phyloP scores from a whole-genome alignment of 1,140 invertebrate species.

The Danaus plexippus region DNA sequence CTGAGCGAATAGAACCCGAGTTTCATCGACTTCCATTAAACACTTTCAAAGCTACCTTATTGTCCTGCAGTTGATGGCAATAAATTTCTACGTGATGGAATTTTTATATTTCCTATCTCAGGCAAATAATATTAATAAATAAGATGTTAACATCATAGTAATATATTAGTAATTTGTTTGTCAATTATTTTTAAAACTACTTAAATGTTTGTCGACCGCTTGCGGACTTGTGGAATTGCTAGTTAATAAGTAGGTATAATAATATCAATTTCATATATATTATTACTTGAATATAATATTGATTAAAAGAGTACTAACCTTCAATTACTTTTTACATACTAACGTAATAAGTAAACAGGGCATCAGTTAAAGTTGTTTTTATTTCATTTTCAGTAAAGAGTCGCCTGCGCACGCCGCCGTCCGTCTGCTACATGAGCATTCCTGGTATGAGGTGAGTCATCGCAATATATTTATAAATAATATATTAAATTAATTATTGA shows the following conservation, averaged over 20 bases:
- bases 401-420: conserved; percentile 42
- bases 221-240: no score
- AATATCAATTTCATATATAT: no score
- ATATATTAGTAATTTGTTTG: no score
- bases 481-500: conserved; percentile 17
- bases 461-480: conserved; percentile 44
- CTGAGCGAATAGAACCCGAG: conserved; percentile 20
- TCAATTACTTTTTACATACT: conserved; percentile 6
- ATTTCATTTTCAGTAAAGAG: conserved; percentile 51
- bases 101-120: conserved; percentile 65
- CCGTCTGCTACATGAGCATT: conserved; percentile 52
- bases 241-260: no score
- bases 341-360: conserved; percentile 24
- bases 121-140: no score
- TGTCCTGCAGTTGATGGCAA: conserved; percentile 57
- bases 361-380: conserved; percentile 30
- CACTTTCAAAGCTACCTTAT: conserved; percentile 52
- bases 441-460: conserved; percentile 66
- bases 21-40: conserved; percentile 32
- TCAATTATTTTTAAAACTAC: no score
- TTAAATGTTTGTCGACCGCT: no score
- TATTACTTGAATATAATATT: no score
- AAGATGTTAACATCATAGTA: no score
- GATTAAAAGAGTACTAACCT: no score
- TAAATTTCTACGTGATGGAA: conserved; percentile 65